These are phyloP conservation scores for Bombus waltoni DNA, from an alignment of 1,140 invertebrate genomes.

Conservation along the genomic window DNA sequence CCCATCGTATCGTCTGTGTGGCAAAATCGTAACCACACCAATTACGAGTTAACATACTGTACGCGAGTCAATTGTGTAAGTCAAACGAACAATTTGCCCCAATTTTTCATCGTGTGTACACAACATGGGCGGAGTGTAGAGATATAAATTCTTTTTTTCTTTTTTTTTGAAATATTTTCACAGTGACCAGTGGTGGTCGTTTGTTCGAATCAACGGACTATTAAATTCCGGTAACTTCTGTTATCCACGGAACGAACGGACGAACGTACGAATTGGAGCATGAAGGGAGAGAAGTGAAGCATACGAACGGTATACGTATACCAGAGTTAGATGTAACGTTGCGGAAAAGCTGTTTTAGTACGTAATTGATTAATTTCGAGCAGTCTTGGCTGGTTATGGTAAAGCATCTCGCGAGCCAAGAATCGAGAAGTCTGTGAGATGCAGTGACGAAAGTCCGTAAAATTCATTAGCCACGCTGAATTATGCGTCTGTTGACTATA, in stretches of 20 bases:
- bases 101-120: background rate
- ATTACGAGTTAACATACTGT: background rate
- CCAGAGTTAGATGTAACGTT: slow-evolving; percentile 14
- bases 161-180: background rate
- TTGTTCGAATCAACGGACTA: slow-evolving; percentile 16
- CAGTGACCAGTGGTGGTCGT: background rate
- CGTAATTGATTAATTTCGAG: slow-evolving; percentile 32
- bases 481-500: background rate
- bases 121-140: background rate
- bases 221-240: slow-evolving; percentile 34
- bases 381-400: background rate
- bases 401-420: background rate
- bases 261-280: slow-evolving; percentile 48
- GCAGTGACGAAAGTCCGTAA: background rate
- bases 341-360: slow-evolving; percentile 2
- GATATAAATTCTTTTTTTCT: background rate
- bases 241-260: slow-evolving; percentile 30
- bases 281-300: slow-evolving; percentile 49
- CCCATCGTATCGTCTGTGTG: background rate
- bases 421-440: background rate
- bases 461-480: background rate
- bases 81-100: background rate
- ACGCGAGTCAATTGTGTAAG: background rate
- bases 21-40: background rate
- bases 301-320: slow-evolving; percentile 20